Percentiles rank a stretch among this genome's conserved stretches.
Conservation (phyloP, 2,113 vertebrate species). For the Laterallus jamaicensis region DNA sequence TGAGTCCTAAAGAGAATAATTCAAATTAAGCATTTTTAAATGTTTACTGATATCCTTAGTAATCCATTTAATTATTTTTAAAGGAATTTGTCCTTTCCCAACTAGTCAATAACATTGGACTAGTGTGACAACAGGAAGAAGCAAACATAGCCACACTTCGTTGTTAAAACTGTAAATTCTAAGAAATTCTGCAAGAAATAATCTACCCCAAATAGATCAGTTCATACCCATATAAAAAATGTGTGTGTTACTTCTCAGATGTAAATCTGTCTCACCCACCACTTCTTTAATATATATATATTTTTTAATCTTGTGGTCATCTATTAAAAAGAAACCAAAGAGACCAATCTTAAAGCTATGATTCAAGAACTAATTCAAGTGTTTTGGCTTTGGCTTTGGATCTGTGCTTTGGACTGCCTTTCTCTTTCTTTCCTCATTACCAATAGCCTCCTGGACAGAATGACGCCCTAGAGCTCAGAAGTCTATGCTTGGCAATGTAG, state of each 20-base stretch:
- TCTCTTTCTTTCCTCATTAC: neutral
- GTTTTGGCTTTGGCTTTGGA: neutral
- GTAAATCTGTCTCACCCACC: neutral
- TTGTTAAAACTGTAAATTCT: neutral
- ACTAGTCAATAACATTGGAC: neutral
- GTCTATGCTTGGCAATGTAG: neutral
- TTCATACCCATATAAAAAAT: neutral
- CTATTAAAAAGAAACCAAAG: neutral
- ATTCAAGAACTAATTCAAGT: neutral
- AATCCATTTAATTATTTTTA: neutral
- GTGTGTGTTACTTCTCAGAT: neutral
- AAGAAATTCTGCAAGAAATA: neutral
- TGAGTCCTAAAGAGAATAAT: neutral
- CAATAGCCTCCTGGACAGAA: neutral
- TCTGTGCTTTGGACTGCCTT: neutral
- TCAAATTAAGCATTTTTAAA: neutral
- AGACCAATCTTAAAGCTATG: neutral
- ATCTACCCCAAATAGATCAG: neutral
- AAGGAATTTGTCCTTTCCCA: neutral
- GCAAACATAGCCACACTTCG: neutral
- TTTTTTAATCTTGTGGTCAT: neutral
- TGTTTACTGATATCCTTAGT: neutral
- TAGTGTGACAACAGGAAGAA: neutral
- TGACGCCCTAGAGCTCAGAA: too few relatives aligned
- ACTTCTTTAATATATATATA: neutral